These are phyloP conservation scores for Pachydiplax longipennis DNA, from an alignment of 2,888 invertebrate species.

Conservation along the genomic window DNA sequence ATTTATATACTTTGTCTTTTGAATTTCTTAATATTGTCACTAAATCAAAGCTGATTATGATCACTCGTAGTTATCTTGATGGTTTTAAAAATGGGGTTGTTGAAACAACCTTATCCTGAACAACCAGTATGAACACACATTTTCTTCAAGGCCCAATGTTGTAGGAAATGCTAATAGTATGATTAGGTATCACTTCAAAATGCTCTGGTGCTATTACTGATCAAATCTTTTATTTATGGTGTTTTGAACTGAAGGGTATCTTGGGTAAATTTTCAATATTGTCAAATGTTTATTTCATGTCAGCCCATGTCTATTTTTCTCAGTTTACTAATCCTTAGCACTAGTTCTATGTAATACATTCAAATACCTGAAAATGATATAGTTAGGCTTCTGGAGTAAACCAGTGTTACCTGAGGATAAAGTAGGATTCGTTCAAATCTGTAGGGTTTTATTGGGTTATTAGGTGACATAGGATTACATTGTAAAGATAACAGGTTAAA, in stretches of 20 bases:
- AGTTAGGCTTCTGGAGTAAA: background rate
- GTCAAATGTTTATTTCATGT: background rate
- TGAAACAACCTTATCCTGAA: no score
- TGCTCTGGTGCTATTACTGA: background rate
- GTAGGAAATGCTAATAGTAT: background rate
- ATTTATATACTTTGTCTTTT: background rate
- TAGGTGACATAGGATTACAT: background rate
- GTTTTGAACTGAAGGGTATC: background rate
- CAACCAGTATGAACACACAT: no score
- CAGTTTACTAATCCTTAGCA: background rate
- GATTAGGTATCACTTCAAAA: background rate
- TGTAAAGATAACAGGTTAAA: background rate
- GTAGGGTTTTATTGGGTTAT: background rate
- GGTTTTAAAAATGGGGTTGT: no score
- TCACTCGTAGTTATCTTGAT: no score
- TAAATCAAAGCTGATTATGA: no score
- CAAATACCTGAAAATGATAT: background rate
- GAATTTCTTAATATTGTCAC: no score
- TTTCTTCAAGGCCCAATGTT: background rate
- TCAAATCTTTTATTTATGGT: background rate
- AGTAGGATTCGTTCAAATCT: background rate
- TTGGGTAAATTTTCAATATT: background rate
- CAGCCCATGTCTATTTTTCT: background rate
- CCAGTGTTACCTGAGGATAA: background rate
- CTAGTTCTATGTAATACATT: background rate